Percentiles rank a stretch among this genome's conserved stretches.
Conservation (phyloP, 2,888 invertebrate species). For the Monopis laevigella region DNA sequence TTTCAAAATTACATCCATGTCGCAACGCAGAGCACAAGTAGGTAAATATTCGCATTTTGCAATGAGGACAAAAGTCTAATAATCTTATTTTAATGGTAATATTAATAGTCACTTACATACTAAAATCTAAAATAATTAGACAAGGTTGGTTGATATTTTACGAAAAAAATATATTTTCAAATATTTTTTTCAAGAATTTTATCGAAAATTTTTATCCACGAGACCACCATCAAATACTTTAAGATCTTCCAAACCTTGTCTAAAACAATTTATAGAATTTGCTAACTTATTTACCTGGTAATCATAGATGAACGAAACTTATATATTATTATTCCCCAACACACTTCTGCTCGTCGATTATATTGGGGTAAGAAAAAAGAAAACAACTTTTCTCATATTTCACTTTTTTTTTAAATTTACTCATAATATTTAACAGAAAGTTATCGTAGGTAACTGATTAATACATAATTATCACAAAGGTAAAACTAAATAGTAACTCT, state of each 20-base stretch:
- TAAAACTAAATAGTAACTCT: constrained; percentile 25
- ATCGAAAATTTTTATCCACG: too few species aligned
- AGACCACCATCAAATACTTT: too few species aligned
- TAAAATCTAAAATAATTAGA: constrained; percentile 6
- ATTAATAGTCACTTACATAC: constrained; percentile 10
- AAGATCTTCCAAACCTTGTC: constrained; percentile 4
- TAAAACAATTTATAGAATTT: constrained; percentile 1
- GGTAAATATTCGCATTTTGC: constrained; percentile 9
- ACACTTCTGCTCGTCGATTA: constrained; percentile 29
- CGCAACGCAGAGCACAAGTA: constrained; percentile 4
- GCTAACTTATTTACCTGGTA: constrained; percentile 1
- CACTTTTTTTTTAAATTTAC: constrained; percentile 52
- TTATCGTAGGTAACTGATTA: constrained; percentile 60
- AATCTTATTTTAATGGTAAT: constrained; percentile 11
- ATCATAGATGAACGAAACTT: neutral
- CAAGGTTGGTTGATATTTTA: constrained; percentile 1
- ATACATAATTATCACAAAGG: constrained; percentile 53
- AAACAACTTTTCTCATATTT: constrained; percentile 57
- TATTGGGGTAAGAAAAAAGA: constrained; percentile 49
- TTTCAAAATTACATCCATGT: too few species aligned
- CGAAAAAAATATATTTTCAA: too few species aligned
- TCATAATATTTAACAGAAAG: constrained; percentile 58
- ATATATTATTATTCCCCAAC: constrained; percentile 15
- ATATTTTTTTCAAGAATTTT: neutral
- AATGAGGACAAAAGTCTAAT: constrained; percentile 4